Evolutionary conservation across 2,113 vertebrate genomes (phyloP).

Genomic region (Catharus bicknelli): DNA sequence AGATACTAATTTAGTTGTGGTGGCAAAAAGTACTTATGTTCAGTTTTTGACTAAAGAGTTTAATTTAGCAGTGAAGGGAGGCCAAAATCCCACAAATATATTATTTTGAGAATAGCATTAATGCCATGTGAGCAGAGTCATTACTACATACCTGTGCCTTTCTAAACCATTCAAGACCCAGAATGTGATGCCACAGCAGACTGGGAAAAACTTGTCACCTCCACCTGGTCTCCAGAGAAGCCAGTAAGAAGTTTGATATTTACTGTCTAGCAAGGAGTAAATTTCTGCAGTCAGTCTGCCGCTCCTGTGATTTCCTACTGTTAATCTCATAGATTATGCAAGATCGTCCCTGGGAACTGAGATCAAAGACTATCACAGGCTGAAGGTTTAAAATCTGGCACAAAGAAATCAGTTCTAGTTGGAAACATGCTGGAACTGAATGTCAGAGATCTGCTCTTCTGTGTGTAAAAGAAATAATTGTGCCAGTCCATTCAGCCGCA

Average conservation of each 20-base stretch:
- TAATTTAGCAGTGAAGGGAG: not conserved
- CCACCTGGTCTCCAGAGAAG: not conserved
- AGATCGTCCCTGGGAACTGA: not conserved
- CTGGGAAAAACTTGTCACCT: not conserved
- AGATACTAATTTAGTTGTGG: not conserved
- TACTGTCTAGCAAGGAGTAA: not conserved
- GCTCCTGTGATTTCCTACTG: not conserved
- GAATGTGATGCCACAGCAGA: not conserved
- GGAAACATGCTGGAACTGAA: not conserved
- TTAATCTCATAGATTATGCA: not conserved
- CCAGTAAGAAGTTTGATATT: not conserved
- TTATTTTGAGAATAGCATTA: not conserved
- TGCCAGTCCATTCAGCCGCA: not conserved
- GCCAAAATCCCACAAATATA: conserved; percentile 4
- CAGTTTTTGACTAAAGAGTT: conserved; percentile 9
- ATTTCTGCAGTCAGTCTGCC: not conserved
- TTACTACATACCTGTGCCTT: not conserved
- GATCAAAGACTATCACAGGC: not conserved
- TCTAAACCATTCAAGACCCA: not conserved
- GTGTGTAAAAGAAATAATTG: not conserved
- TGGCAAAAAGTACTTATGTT: not conserved
- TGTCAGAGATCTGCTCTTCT: not conserved
- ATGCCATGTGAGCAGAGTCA: not conserved
- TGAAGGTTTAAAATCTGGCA: not conserved
- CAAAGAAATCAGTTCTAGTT: not conserved